Percentiles rank a stretch among this genome's conserved stretches.
phyloP scores from a whole-genome alignment of 2,888 invertebrate species.

The Chrysomela aeneicollis region DNA sequence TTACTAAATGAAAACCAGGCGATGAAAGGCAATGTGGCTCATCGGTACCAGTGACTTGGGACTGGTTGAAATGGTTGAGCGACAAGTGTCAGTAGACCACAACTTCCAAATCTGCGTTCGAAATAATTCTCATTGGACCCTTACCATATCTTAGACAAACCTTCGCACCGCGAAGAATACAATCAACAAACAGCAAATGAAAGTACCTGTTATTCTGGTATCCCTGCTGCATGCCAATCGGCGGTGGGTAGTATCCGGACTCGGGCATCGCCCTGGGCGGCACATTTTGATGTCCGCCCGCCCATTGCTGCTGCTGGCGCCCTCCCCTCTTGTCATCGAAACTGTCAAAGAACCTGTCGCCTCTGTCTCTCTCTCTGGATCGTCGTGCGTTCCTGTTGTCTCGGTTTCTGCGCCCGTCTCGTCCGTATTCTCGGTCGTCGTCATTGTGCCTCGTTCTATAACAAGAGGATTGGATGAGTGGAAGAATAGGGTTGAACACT shows the following conservation, averaged over 20 bases:
- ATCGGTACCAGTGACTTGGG: too few relatives aligned
- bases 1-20: too few relatives aligned
- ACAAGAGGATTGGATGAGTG: slow-evolving; percentile 28
- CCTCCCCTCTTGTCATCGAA: slow-evolving; percentile 36
- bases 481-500: background rate
- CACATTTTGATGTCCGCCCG: slow-evolving; percentile 23
- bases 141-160: slow-evolving; percentile 23
- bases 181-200: slow-evolving; percentile 34
- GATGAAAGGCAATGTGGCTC: too few relatives aligned
- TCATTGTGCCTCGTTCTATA: slow-evolving; percentile 50
- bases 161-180: background rate
- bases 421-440: slow-evolving; percentile 50
- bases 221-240: slow-evolving; percentile 41
- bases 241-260: slow-evolving; percentile 48
- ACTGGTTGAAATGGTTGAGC: background rate
- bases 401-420: slow-evolving; percentile 45
- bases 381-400: slow-evolving; percentile 30
- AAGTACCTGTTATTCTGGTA: slow-evolving; percentile 50
- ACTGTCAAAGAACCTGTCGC: slow-evolving; percentile 41
- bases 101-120: background rate
- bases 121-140: background rate
- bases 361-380: slow-evolving; percentile 36
- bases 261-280: slow-evolving; percentile 36
- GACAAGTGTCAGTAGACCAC: background rate
- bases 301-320: slow-evolving; percentile 36